Base-by-base conservation (phyloP, 2,113 vertebrate species). In the Oncorhynchus masou region DNA sequence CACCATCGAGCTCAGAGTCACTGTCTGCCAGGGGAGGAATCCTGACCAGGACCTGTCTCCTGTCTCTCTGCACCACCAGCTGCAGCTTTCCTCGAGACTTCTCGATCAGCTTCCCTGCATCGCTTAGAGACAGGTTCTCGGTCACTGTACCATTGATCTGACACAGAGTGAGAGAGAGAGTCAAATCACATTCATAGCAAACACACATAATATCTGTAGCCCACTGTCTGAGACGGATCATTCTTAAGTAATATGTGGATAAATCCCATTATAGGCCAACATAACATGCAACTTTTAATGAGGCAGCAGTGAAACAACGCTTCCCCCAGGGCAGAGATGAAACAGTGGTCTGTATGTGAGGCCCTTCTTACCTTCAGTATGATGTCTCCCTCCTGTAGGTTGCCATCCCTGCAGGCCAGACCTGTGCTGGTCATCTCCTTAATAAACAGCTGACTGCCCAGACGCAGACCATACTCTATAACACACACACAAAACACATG, bases 371-470 rank as follows among this genome's bases (percentile, higher is more conserved):
- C 98, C 95, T 99, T 99, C 49, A 99, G 95, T 78, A 99, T 97
- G 22, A 99, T 96, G 90, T 99, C 97, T 0, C 97, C 98, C 87
- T 99, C 96, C 0, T 98, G 93, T 69, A 99, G 94, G 87, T 95
- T 95, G 48, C 98, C 97, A 25, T 97, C 96, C 86, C 93, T 96
- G 68, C 86, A 93, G 73, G 97, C 97, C 13, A 99, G 91, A 24
- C 98, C 98, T 0, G 95, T 96, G 81, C 81, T 93, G 16, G 95
- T 98, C 97, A 99, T 99, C 91, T 98, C 97, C 84, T 99, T 99
- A 88, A 99, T 97, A 91, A 99, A 99, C 86, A 99, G 96, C 89
- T 99, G 98, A 86, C 97, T 99, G 82, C 97, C 98, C 78, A 99
- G 94, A 57, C 97, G 95, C 66, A 99, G 96, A 1, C 98, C 98